phyloP scores from a whole-genome alignment of 2,797 vertebrate genomes.

The Pipistrellus nathusii region DNA sequence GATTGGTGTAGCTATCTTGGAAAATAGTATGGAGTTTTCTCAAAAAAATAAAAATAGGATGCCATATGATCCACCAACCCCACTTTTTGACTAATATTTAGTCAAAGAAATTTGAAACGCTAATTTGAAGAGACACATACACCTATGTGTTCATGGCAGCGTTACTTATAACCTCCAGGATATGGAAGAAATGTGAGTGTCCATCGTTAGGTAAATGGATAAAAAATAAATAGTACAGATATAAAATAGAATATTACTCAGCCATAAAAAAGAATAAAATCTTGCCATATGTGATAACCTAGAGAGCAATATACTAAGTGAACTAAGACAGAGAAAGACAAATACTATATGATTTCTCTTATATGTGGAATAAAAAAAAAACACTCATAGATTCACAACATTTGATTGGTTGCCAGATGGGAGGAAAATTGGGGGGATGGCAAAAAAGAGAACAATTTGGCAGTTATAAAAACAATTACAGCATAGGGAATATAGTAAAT shows the following conservation, averaged over 20 bases:
- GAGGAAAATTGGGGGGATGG: not conserved
- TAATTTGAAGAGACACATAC: not conserved
- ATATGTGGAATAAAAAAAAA: not conserved
- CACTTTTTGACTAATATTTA: not conserved
- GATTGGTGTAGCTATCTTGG: too few relatives aligned
- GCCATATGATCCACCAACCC: not conserved
- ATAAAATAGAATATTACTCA: not conserved
- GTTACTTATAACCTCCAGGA: not conserved
- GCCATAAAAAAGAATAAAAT: not conserved
- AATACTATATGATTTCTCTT: not conserved
- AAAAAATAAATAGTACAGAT: not conserved
- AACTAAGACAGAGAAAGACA: not conserved
- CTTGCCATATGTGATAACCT: not conserved
- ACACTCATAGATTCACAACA: not conserved
- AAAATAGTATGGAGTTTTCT: too few relatives aligned
- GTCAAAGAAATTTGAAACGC: not conserved
- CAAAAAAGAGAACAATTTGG: not conserved
- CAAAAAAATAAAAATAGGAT: not conserved
- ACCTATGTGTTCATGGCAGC: not conserved
- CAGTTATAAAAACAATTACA: not conserved
- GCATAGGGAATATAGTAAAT: not conserved
- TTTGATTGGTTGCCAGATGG: not conserved
- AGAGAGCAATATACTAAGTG: not conserved
- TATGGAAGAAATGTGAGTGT: not conserved
- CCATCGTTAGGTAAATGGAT: not conserved